Conservation (phyloP, 2,888 invertebrate genomes). For the Papilio elwesi region DNA sequence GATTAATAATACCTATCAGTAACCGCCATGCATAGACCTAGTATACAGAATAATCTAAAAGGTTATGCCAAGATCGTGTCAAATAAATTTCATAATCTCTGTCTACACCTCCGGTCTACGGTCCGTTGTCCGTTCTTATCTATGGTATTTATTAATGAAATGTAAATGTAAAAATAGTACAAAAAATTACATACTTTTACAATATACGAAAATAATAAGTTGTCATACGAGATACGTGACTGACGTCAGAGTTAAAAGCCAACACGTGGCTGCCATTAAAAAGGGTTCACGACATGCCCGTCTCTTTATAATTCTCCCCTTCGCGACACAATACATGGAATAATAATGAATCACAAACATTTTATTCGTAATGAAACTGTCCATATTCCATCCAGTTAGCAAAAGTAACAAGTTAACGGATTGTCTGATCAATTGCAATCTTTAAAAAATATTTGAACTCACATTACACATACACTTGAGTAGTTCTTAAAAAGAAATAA, state of each 20-base stretch:
- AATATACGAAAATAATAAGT: neutral
- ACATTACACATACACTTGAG: neutral
- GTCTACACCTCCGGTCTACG: too few relatives aligned
- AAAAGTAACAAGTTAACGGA: neutral
- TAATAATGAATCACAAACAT: conserved; percentile 1
- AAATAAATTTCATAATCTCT: too few relatives aligned
- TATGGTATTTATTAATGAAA: too few relatives aligned
- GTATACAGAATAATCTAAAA: too few relatives aligned
- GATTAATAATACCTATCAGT: too few relatives aligned
- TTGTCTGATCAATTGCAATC: too few relatives aligned
- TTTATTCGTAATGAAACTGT: neutral
- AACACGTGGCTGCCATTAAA: conserved; percentile 7
- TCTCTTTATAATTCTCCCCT: conserved; percentile 13
- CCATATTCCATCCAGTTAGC: neutral
- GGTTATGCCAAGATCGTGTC: too few relatives aligned
- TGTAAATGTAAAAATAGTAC: too few relatives aligned
- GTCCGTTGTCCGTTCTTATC: too few relatives aligned
- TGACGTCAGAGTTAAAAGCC: conserved; percentile 3
- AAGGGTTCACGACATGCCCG: conserved; percentile 5
- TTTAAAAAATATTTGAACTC: too few relatives aligned
- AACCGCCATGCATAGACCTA: too few relatives aligned
- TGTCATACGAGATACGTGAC: neutral
- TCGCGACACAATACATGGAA: neutral
- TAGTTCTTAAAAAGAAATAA: neutral
- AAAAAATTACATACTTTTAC: too few relatives aligned